Conservation (phyloP, 2,888 invertebrate species). For the Hirtodrosophila trivittata region DNA sequence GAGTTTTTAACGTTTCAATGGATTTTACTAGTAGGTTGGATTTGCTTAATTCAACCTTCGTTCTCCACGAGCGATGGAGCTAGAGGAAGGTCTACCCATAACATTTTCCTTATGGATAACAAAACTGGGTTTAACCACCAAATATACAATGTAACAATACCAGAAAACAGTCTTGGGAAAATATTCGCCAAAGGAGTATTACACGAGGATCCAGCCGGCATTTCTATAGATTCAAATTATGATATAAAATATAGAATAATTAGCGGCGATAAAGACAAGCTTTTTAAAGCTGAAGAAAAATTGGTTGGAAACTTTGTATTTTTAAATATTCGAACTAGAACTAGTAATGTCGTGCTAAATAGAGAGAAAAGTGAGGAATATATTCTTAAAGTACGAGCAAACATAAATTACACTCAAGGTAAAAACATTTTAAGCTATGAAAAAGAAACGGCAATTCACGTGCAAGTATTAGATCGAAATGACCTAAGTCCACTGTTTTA, state of each 20-base stretch:
- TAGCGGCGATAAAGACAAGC: slow-evolving; percentile 93
- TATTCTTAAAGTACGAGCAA: slow-evolving; percentile 90
- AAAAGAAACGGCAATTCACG: slow-evolving; percentile 89
- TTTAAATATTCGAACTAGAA: slow-evolving; percentile 93
- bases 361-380: slow-evolving; percentile 95
- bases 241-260: slow-evolving; percentile 94
- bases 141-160: slow-evolving; percentile 94
- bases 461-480: slow-evolving; percentile 92
- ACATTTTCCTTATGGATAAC: slow-evolving; percentile 29
- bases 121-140: slow-evolving; percentile 87
- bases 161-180: slow-evolving; percentile 96
- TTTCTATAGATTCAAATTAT: slow-evolving; percentile 85
- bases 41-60: slow-evolving; percentile 52
- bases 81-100: slow-evolving; percentile 8
- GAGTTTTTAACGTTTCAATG: slow-evolving; percentile 56
- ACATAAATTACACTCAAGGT: slow-evolving; percentile 85
- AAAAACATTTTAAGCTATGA: slow-evolving; percentile 86
- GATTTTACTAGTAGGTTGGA: slow-evolving; percentile 52
- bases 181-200: slow-evolving; percentile 90
- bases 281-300: slow-evolving; percentile 96
- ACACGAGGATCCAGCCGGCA: slow-evolving; percentile 92
- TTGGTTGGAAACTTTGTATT: slow-evolving; percentile 97
- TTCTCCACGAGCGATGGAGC: slow-evolving; percentile 42
- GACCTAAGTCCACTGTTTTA: slow-evolving; percentile 97
- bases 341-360: slow-evolving; percentile 95